phyloP scores from a whole-genome alignment of 2,113 vertebrate species.

The Oncorhynchus kisutch region DNA sequence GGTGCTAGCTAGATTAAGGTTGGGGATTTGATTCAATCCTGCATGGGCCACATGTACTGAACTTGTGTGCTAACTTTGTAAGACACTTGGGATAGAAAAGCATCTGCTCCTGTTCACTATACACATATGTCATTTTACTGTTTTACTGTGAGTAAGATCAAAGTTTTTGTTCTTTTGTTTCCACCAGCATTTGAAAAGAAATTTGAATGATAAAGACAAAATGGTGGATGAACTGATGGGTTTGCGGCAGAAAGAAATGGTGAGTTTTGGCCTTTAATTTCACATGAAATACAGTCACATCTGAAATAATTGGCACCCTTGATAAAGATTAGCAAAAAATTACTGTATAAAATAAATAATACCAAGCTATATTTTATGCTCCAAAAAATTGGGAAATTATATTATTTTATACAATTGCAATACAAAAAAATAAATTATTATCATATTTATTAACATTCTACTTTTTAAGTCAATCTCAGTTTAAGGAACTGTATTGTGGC shows the following conservation, averaged over 20 bases:
- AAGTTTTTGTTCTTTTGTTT: slow-evolving; percentile 7
- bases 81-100: background rate
- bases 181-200: slow-evolving; percentile 76
- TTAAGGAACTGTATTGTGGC: too few relatives aligned
- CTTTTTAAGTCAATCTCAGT: too few relatives aligned
- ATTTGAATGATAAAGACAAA: slow-evolving; percentile 70
- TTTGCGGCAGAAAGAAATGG: slow-evolving; percentile 78
- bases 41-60: background rate
- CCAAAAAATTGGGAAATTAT: too few relatives aligned
- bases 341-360: too few relatives aligned
- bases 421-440: too few relatives aligned
- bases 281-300: background rate
- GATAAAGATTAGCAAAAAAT: too few relatives aligned
- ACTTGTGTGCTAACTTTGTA: background rate
- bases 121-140: background rate
- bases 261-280: slow-evolving; percentile 30
- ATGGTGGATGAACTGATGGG: slow-evolving; percentile 74
- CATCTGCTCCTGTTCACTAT: too few relatives aligned
- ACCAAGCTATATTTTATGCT: too few relatives aligned
- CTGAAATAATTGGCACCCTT: too few relatives aligned
- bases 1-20: background rate
- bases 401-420: too few relatives aligned
- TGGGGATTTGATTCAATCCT: background rate
- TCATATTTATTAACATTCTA: too few relatives aligned
- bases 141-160: background rate